These are phyloP conservation scores for Ophioninae sp. DNA, from an alignment of 2,888 invertebrate genomes.

Conservation along the genomic window DNA sequence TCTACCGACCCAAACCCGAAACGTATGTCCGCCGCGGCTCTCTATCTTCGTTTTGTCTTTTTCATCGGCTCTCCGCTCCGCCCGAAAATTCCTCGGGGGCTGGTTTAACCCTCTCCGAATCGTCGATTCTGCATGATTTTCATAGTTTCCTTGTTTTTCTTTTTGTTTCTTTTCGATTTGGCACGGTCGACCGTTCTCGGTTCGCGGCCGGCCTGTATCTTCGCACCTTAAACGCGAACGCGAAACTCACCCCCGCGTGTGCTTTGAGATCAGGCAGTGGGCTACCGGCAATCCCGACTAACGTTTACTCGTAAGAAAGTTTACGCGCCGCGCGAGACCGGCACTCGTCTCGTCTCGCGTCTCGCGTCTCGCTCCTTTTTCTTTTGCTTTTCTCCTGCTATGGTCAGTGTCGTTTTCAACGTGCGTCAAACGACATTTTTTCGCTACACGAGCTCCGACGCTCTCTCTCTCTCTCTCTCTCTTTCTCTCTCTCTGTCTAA, in stretches of 20 bases:
- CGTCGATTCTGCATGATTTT: constrained; percentile 21
- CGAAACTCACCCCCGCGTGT: constrained; percentile 53
- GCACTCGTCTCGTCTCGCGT: neutral
- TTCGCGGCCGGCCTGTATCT: constrained; percentile 60
- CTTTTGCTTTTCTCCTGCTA: constrained; percentile 28
- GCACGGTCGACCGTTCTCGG: constrained; percentile 62
- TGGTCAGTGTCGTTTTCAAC: neutral
- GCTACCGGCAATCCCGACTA: constrained; percentile 66
- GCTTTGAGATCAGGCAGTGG: constrained; percentile 68
- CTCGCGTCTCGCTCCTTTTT: constrained; percentile 33
- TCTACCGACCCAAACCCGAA: constrained; percentile 85
- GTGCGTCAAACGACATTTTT: constrained; percentile 18
- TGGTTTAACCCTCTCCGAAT: neutral
- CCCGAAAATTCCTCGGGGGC: neutral
- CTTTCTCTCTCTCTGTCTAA: constrained; percentile 27
- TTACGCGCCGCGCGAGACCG: neutral
- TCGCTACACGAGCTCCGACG: constrained; percentile 24
- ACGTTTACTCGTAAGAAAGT: constrained; percentile 65
- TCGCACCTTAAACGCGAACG: constrained; percentile 47
- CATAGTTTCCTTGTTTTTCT: constrained; percentile 57
- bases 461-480: constrained; percentile 11
- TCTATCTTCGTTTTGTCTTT: neutral
- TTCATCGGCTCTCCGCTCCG: neutral
- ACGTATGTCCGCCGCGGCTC: constrained; percentile 76
- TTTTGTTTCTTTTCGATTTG: constrained; percentile 64